Evolutionary conservation across 92 coral and sea anemone species (phyloP), one percentile per base, ranked within the genome.

Genomic region (Epizoanthus scotinus): DNA sequence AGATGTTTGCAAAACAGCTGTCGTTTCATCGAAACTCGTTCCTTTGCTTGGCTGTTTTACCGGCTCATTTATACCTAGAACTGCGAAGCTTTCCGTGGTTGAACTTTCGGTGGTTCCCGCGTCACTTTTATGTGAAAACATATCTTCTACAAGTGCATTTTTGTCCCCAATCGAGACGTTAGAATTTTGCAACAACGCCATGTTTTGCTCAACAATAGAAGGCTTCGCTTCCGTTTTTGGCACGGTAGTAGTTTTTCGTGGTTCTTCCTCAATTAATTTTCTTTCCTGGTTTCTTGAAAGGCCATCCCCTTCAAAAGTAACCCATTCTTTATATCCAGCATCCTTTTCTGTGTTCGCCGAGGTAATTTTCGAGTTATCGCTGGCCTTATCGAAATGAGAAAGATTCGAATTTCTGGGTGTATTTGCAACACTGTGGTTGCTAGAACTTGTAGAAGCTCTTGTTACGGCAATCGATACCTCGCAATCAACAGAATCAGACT

Each of bases 81-180:
- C 68, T 59, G 40, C 67, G 20, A 20, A 5, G 17, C 34, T 59
- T 75, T 38, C 56, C 54, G 67, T 59, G 15, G 50, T 36, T 21
- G 67, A 75, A 75, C 22, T 47, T 9, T 31, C 34, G 21, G 68
- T 22, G 56, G 58, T 10, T 15, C 24, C 6, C 18, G 18, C 17
- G 26, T 75, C 68, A 68, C 57, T 75, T 22, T 13, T 19, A 22
- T 66, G 67, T 60, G 81, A 75, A 75, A 75, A 75, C 67, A 75
- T 75, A 59, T 75, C 81, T 34, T 75, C 68, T 60, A 75, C 81
- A 60, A 75, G 81, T n/a, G 81, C 81, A 22, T 60, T 75, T 75
- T 75, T 75, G 67, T 75, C 81, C 42, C 68, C 59, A 59, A 15
- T 58, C 52, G 81, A 75, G 27, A 34, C 44, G 12, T 47, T 47